Base-by-base conservation (phyloP, 2,113 vertebrate species). In the Notechis scutatus region DNA sequence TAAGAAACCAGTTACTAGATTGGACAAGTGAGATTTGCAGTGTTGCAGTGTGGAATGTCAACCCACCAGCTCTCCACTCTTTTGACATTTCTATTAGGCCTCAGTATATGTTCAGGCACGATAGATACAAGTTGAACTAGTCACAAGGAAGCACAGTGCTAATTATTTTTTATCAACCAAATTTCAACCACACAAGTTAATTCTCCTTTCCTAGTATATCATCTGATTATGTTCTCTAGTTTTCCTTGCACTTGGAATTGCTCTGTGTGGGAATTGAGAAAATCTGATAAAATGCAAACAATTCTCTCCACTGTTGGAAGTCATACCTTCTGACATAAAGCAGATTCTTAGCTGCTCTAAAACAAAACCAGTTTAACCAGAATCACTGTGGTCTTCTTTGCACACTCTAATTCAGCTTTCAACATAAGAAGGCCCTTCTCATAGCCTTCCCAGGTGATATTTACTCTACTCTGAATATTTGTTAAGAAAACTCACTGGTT, bases 401-500 rank as follows among this genome's bases (percentile, higher is more conserved):
- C 61, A 93, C 91, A 93, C 92, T 54, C 94, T 90, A 59, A 89
- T 90, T 90, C 91, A 92, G 87, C 91, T 64, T 94, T 90, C 93
- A 90, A 94, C 87, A 94, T 94, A 86, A 94, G 94, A 91, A 92
- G 93, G 87, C 5, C 56, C 42, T 55, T 92, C 90, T 94, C 90
- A 47, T 21, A n/a, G 92, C 64, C 86, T 54, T 50, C 92, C 0
- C 23, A 90, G 85, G 12, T 89, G 50, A 87, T 95, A 87, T 90
- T 91, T 95, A 95, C 52, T 45, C 64, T 56, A 85, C 11, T 21
- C 34, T 92, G n/a, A 3, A 0, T 15, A 45, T 88, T 93, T 93
- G 93, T 94, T 94, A 94, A 95, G 93, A 95, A 96, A 96, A 96
- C 29, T n/a, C 93, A 42, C 20, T 54, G 92, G 94, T 96, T 95